phyloP scores from a whole-genome alignment of 1,140 invertebrate species.

The Chrysoperla carnea region DNA sequence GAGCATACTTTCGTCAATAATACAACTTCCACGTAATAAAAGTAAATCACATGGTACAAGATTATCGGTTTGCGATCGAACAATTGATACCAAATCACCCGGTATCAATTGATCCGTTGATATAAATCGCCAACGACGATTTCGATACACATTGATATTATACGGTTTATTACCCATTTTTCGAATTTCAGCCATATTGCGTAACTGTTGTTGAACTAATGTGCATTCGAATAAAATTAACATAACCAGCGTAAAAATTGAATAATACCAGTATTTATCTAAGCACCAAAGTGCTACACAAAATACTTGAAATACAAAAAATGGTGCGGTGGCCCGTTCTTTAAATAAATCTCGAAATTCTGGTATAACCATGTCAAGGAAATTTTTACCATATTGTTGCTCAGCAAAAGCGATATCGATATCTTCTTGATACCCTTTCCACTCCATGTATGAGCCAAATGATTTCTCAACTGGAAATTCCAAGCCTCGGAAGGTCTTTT shows the following conservation, averaged over 20 bases:
- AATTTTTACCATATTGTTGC: conserved; percentile 76
- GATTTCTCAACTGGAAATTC: conserved; percentile 63
- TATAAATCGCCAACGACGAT: conserved; percentile 80
- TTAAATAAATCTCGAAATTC: conserved; percentile 93
- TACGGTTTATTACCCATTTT: conserved; percentile 99
- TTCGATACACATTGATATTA: conserved; percentile 82
- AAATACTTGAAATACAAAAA: conserved; percentile 93
- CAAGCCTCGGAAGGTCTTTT: conserved; percentile 60
- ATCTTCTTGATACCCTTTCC: conserved; percentile 78
- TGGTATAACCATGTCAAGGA: conserved; percentile 75
- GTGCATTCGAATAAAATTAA: conserved; percentile 96
- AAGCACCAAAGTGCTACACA: conserved; percentile 97
- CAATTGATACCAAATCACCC: conserved; percentile 93
- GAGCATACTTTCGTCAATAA: conserved; percentile 22
- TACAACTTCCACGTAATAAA: conserved; percentile 45
- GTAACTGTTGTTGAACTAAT: conserved; percentile 90
- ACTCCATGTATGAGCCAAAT: conserved; percentile 60
- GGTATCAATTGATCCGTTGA: conserved; percentile 79
- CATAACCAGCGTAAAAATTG: conserved; percentile 95
- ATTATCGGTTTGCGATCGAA: conserved; percentile 73
- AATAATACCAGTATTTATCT: conserved; percentile 98
- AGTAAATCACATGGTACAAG: conserved; percentile 95
- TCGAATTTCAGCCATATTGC: conserved; percentile 98
- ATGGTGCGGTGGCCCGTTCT: conserved; percentile 95
- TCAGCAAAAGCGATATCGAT: conserved; percentile 52